A percentile compares a stretch with the other conserved stretches of the same genome.
These are phyloP conservation scores for Cyanistes caeruleus DNA, from an alignment of 2,113 vertebrate species.

Conservation along the genomic window DNA sequence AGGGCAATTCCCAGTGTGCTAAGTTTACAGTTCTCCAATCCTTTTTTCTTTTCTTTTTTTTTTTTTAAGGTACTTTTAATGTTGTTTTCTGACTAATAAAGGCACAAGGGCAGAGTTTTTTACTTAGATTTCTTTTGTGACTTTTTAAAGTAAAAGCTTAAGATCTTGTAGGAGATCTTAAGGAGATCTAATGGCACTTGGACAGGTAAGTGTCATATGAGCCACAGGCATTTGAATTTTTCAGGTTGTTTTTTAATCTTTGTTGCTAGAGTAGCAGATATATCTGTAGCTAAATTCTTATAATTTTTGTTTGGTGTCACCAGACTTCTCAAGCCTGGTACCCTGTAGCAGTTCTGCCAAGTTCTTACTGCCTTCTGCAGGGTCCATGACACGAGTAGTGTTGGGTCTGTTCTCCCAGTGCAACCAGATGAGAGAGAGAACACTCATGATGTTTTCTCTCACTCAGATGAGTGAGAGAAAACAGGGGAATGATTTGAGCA, in stretches of 20 bases:
- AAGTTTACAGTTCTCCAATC: not conserved
- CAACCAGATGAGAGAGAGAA: not conserved
- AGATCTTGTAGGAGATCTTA: not conserved
- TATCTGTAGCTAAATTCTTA: not conserved
- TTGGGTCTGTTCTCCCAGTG: not conserved
- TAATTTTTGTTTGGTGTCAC: accelerated
- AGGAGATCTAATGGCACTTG: not conserved
- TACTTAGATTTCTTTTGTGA: not conserved
- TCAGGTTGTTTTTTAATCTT: not conserved
- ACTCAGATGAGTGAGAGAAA: not conserved
- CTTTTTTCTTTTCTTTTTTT: not conserved
- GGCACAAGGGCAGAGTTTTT: not conserved
- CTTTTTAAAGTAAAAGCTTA: not conserved
- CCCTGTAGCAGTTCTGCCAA: not conserved
- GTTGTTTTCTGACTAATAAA: not conserved
- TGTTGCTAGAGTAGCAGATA: not conserved
- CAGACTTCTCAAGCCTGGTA: not conserved
- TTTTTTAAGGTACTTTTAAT: not conserved
- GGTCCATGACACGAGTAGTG: accelerated
- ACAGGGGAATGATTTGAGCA: accelerated
- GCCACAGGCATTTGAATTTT: not conserved
- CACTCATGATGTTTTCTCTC: too few relatives aligned
- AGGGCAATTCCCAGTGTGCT: slow-evolving; percentile 14
- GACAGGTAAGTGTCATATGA: not conserved
- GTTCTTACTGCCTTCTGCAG: not conserved